These are phyloP conservation scores for Cathartes aura DNA, from an alignment of 2,113 vertebrate genomes.

Conservation along the genomic window DNA sequence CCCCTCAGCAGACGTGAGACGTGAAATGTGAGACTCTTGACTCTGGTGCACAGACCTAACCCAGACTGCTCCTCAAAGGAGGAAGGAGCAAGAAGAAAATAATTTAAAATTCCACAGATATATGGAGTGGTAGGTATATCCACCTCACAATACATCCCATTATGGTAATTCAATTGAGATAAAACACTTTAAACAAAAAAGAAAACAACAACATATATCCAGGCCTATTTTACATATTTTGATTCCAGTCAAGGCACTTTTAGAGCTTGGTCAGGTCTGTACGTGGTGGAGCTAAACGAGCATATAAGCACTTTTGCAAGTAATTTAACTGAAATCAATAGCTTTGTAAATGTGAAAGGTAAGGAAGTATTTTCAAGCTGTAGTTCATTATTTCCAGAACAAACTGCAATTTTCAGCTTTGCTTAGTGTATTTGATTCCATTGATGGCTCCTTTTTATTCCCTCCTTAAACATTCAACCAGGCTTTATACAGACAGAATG, in stretches of 20 bases:
- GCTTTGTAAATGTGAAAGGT: neutral
- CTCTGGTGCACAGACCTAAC: too few species aligned
- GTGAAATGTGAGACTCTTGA: neutral
- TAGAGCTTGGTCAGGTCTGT: neutral
- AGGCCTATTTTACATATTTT: neutral
- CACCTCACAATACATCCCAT: neutral
- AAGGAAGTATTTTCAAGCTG: neutral
- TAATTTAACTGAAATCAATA: neutral
- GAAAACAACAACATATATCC: neutral
- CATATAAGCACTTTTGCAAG: neutral
- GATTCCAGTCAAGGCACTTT: neutral
- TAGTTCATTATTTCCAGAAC: neutral
- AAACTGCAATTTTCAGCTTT: neutral
- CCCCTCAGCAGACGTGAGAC: neutral
- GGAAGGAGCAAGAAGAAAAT: neutral
- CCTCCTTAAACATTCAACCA: neutral
- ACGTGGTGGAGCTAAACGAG: neutral
- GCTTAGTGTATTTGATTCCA: neutral
- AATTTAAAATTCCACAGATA: neutral
- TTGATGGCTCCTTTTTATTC: neutral
- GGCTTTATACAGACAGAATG: neutral
- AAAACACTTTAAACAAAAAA: neutral
- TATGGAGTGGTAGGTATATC: neutral
- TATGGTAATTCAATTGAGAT: neutral
- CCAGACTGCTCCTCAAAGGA: neutral